Evolutionary conservation across 2,888 invertebrate species (phyloP).

Genomic region (Zaprionus obscuricornis): DNA sequence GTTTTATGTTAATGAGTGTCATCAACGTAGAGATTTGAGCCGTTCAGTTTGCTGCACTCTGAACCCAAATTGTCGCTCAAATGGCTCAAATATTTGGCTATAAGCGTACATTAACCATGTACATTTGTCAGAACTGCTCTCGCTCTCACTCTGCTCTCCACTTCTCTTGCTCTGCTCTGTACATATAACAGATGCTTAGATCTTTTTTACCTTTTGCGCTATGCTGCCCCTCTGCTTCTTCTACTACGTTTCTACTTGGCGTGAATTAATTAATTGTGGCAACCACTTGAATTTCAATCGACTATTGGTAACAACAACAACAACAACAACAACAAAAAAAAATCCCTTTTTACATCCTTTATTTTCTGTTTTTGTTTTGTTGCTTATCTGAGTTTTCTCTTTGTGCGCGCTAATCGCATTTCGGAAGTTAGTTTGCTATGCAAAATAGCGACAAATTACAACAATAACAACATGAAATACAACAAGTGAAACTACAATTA

Average conservation of each 20-base stretch:
- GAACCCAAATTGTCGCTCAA: conserved; percentile 39
- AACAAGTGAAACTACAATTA: conserved; percentile 23
- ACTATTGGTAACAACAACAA: conserved; percentile 23
- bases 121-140: conserved; percentile 34
- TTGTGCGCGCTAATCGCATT: conserved; percentile 63
- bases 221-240: no score
- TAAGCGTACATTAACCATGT: conserved; percentile 28
- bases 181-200: no score
- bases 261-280: conserved; percentile 70
- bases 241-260: no score
- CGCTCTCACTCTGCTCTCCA: no score
- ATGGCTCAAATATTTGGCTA: conserved; percentile 19
- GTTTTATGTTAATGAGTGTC: conserved; percentile 75
- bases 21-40: conserved; percentile 63
- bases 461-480: conserved; percentile 28
- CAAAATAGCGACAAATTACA: conserved; percentile 63
- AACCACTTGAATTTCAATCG: conserved; percentile 72
- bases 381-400: background rate
- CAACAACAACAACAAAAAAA: background rate
- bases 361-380: conserved; percentile 4
- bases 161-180: no score
- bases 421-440: conserved; percentile 59
- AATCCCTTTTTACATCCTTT: conserved; percentile 21
- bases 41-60: conserved; percentile 37
- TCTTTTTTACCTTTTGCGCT: no score